A percentile compares a stretch with the other conserved stretches of the same genome.
Conservation (phyloP, 2,888 invertebrate species). For the Drymonia ruficornis region DNA sequence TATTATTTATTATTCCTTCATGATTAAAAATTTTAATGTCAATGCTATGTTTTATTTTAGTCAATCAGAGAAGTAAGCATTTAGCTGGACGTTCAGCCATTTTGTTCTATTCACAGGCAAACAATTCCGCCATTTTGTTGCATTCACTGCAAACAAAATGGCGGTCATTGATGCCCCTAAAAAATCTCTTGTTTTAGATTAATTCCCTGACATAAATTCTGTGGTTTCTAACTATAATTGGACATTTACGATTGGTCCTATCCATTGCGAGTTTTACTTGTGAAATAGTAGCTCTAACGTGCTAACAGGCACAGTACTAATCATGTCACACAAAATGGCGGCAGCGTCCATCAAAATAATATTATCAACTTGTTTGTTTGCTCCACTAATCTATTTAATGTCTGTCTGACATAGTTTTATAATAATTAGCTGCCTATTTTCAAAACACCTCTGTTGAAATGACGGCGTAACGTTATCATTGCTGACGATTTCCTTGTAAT, state of each 20-base stretch:
- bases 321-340: too few species aligned
- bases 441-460: slow-evolving; percentile 12
- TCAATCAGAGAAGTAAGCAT: neutral
- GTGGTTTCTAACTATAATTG: too few species aligned
- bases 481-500: slow-evolving; percentile 25
- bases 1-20: slow-evolving; percentile 73
- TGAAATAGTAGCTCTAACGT: too few species aligned
- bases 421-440: slow-evolving; percentile 2
- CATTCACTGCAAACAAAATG: slow-evolving; percentile 11
- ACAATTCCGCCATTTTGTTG: too few species aligned
- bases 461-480: slow-evolving; percentile 25
- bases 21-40: slow-evolving; percentile 67
- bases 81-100: slow-evolving; percentile 15
- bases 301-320: too few species aligned
- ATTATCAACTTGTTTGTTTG: neutral
- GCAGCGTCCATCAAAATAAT: neutral
- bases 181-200: too few species aligned
- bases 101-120: slow-evolving; percentile 14
- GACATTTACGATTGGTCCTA: too few species aligned
- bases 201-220: too few species aligned
- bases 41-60: slow-evolving; percentile 46
- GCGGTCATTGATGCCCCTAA: slow-evolving; percentile 1
- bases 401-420: neutral
- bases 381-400: neutral
- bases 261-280: too few species aligned